Percentiles rank a stretch among this genome's conserved stretches.
These are phyloP conservation scores for Dicerorhinus sumatrensis DNA, from an alignment of 2,113 vertebrate genomes.

Conservation along the genomic window DNA sequence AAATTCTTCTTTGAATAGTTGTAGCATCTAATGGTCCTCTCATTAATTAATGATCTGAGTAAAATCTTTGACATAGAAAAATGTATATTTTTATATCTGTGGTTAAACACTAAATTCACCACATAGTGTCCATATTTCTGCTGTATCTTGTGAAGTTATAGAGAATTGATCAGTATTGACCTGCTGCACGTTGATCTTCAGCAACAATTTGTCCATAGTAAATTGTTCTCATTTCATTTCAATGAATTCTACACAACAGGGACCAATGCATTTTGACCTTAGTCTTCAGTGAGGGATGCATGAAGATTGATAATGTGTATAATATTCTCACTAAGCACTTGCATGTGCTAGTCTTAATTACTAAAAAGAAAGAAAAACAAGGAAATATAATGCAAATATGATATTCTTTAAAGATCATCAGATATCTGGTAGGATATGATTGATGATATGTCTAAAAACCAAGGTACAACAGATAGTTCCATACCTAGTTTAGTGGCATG, in stretches of 20 bases:
- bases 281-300: not conserved
- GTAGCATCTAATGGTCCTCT: too few relatives aligned
- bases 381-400: not conserved
- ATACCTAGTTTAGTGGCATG: not conserved
- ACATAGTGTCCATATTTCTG: not conserved
- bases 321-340: not conserved
- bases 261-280: not conserved
- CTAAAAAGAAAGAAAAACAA: not conserved
- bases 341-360: not conserved
- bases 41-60: too few relatives aligned
- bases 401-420: not conserved
- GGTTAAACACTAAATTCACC: not conserved
- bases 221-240: conserved; percentile 51
- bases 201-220: conserved; percentile 6
- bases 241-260: conserved; percentile 9
- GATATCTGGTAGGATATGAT: not conserved
- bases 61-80: not conserved
- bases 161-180: not conserved
- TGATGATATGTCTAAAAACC: not conserved
- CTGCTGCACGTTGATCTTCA: not conserved
- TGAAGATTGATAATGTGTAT: not conserved
- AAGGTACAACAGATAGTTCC: not conserved
- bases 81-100: not conserved
- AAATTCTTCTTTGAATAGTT: too few relatives aligned
- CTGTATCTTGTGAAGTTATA: not conserved